Conservation (phyloP, 2,888 invertebrate genomes). For the Zhuqinia jingwanae region DNA sequence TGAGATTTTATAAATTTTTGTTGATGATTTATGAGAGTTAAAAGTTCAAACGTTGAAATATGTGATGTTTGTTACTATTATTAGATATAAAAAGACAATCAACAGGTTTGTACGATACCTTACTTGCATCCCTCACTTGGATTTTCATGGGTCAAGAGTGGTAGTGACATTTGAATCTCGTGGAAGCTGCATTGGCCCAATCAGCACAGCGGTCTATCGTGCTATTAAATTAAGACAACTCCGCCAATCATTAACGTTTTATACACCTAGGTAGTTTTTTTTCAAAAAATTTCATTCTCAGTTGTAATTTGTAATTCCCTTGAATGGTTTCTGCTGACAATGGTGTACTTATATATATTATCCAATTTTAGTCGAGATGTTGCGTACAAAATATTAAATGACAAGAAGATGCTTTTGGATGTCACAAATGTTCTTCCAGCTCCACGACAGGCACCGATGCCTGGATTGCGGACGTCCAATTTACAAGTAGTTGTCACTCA, state of each 20-base stretch:
- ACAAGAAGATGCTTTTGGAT: slow-evolving; percentile 79
- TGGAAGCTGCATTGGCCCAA: slow-evolving; percentile 73
- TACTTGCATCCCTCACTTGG: slow-evolving; percentile 67
- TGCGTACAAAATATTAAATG: slow-evolving; percentile 80
- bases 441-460: slow-evolving; percentile 81
- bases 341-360: too few species aligned
- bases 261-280: slow-evolving; percentile 83
- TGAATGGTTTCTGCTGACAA: too few species aligned
- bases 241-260: slow-evolving; percentile 83
- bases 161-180: slow-evolving; percentile 74
- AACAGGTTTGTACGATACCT: slow-evolving; percentile 48
- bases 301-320: too few species aligned
- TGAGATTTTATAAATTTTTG: background rate
- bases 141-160: slow-evolving; percentile 75
- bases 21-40: background rate
- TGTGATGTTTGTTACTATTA: slow-evolving; percentile 4
- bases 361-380: slow-evolving; percentile 77
- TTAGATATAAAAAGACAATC: slow-evolving; percentile 73
- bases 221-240: slow-evolving; percentile 87
- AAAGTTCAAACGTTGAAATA: background rate
- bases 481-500: slow-evolving; percentile 84
- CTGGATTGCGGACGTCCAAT: slow-evolving; percentile 84
- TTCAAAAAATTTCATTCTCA: too few species aligned
- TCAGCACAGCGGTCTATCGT: slow-evolving; percentile 84
- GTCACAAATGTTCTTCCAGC: slow-evolving; percentile 81